These are phyloP conservation scores for Nezara viridula DNA, from an alignment of 2,888 invertebrate species.

Conservation along the genomic window DNA sequence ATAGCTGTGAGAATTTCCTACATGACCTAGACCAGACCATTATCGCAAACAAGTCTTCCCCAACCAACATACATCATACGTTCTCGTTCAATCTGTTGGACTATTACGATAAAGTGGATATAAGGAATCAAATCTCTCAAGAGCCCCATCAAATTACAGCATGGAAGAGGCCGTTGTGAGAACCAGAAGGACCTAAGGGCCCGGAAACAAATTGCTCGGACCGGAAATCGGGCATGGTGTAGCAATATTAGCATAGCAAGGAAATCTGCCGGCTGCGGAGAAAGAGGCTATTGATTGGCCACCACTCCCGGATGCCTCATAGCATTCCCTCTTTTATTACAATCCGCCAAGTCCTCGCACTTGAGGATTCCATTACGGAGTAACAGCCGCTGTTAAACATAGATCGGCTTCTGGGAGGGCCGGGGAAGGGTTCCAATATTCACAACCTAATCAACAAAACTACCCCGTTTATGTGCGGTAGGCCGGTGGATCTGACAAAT, in stretches of 20 bases:
- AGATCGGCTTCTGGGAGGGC: neutral
- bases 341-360: neutral
- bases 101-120: neutral
- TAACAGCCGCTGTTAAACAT: neutral
- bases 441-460: neutral
- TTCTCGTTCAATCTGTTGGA: neutral
- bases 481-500: neutral
- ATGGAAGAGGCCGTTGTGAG: neutral
- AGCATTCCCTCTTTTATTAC: constrained; percentile 11
- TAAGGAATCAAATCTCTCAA: neutral
- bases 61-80: neutral
- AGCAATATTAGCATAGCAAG: constrained; percentile 34
- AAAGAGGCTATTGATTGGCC: constrained; percentile 33
- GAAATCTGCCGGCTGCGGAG: constrained; percentile 3
- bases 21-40: no score
- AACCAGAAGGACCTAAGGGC: neutral
- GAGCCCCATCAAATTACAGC: neutral
- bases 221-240: constrained; percentile 16
- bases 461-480: neutral
- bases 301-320: neutral
- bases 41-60: neutral
- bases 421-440: neutral
- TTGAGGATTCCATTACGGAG: neutral
- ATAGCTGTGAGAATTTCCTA: no score
- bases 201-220: neutral